Conservation (phyloP, 2,797 vertebrate species). For the Zalophus californianus region DNA sequence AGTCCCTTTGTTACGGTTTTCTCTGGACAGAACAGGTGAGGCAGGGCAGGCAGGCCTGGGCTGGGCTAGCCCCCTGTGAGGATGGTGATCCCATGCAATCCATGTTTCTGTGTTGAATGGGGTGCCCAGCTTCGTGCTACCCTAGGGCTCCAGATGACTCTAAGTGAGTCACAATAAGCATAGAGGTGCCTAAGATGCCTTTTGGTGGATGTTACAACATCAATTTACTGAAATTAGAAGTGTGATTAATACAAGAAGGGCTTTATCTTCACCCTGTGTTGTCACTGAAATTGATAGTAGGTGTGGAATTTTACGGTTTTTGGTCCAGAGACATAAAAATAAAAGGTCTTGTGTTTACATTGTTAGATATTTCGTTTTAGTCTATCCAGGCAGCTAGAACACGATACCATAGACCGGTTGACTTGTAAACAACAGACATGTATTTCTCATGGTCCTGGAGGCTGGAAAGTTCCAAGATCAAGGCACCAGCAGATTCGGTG, state of each 20-base stretch:
- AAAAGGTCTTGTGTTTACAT: neutral
- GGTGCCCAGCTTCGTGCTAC: neutral
- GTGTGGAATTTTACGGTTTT: neutral
- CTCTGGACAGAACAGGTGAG: neutral
- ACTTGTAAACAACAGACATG: too few relatives aligned
- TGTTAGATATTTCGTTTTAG: neutral
- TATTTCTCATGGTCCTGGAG: neutral
- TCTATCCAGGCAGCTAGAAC: neutral
- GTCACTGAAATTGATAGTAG: neutral
- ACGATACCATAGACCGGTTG: neutral
- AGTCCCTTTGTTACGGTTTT: neutral
- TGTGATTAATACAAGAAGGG: neutral
- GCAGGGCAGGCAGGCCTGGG: neutral
- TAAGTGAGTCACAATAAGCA: neutral
- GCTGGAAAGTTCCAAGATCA: neutral
- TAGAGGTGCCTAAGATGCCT: neutral
- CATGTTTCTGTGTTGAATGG: accelerated
- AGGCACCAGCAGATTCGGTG: neutral
- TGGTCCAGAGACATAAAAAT: neutral
- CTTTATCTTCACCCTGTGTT: neutral
- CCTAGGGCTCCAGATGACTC: neutral
- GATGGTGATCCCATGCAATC: neutral
- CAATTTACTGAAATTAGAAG: neutral
- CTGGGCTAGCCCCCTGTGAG: neutral
- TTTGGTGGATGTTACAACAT: neutral